Evolutionary conservation across 2,888 invertebrate species (phyloP), one percentile per base, ranked within the genome.

Genomic region (Caenorhabditis japonica): DNA sequence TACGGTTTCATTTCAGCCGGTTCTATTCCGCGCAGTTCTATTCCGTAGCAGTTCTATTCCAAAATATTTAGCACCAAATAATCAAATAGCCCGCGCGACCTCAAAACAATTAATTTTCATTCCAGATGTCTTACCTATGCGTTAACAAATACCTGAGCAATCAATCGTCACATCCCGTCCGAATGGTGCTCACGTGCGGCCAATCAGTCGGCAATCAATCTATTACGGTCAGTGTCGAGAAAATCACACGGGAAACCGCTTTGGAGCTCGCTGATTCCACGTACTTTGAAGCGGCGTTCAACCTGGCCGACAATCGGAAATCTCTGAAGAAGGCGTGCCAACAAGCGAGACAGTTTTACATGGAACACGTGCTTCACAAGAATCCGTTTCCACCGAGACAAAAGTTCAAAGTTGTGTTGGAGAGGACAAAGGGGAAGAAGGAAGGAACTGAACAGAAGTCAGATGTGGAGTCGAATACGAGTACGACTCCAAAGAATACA

Each of bases 371-470:
- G 12, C 38, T 72, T 23, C 19, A 69, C n/a, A 39, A 49, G 23
- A 72, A 72, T 36, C 72, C 72, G 4, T 72, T 72, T 25, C 72
- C 72, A 10, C 72, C 66, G 8, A 51, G 33, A 17, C 47, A 72
- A 15, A 52, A 41, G 13, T 64, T 72, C 34, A 12, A 36, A 10
- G 1, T 39, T 13, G 43, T 39, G 13, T 17, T 58, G 39, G 52
- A 36, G 17, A 46, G 43, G 43, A 21, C 49, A 2, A 58, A 51
- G 34, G 56, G 25, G 2, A 15, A 7, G 10, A 43, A 66, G 19
- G 41, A 49, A 25, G 38, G 19, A 19, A 21, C 0, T 1, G 1
- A 19, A 1, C n/a, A 36, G 30, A 19, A 19, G 27, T 12, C 12
- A 1, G 25, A 46, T 17, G 17, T 21, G 17, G 27, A 46, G 38